Conservation (phyloP, 2,888 invertebrate species). For the Ennomos quercinarius region DNA sequence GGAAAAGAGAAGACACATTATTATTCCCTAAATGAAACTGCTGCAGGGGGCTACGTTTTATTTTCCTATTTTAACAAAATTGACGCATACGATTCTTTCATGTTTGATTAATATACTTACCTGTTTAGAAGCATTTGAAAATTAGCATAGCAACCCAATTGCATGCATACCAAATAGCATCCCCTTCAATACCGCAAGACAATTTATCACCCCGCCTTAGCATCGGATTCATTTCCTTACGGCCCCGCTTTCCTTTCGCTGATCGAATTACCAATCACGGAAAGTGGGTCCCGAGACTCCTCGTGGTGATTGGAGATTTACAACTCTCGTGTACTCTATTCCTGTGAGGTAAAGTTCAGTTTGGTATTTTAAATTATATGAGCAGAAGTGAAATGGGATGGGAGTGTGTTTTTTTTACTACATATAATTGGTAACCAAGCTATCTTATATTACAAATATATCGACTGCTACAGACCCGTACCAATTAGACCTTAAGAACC, state of each 20-base stretch:
- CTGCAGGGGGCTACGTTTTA: no score
- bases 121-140: no score
- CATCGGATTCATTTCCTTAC: conserved; percentile 53
- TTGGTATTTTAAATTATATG: not conserved
- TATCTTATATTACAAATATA: no score
- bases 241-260: conserved; percentile 53
- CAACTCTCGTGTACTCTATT: conserved; percentile 3
- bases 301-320: conserved; percentile 4
- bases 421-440: no score
- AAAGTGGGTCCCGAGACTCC: conserved; percentile 50
- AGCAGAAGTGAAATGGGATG: not conserved
- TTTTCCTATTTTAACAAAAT: no score
- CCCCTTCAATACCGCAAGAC: conserved; percentile 11
- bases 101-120: no score
- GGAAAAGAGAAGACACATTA: no score
- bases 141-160: conserved; percentile 1
- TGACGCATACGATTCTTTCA: no score
- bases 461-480: not conserved
- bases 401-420: not conserved
- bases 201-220: conserved; percentile 39
- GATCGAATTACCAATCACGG: conserved; percentile 64
- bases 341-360: conserved; percentile 5
- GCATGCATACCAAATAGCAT: conserved; percentile 3
- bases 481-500: not conserved
- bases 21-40: no score